A percentile compares a stretch with the other conserved stretches of the same genome.
phyloP scores from a whole-genome alignment of 2,888 invertebrate genomes.

The Calliphora vomitoria region DNA sequence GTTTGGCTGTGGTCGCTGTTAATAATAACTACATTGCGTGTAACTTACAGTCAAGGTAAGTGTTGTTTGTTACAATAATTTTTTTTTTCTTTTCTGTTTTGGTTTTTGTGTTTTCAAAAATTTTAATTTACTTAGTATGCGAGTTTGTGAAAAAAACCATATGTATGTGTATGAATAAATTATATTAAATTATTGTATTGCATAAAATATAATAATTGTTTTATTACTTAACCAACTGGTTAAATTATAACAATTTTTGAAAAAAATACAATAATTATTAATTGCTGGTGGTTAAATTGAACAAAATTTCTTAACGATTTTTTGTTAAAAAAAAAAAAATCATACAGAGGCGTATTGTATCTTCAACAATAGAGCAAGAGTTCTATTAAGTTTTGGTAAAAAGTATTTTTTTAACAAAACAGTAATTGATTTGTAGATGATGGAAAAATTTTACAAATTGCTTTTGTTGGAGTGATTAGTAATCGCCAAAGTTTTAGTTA shows the following conservation, averaged over 20 bases:
- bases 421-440: no score
- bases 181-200: constrained; percentile 49
- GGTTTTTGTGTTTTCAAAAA: neutral
- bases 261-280: constrained; percentile 22
- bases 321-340: neutral
- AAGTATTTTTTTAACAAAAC: no score
- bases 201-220: constrained; percentile 36
- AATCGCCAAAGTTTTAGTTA: no score
- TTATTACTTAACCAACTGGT: constrained; percentile 51
- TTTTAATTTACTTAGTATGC: constrained; percentile 16
- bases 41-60: constrained; percentile 70
- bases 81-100: constrained; percentile 18
- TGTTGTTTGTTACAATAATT: constrained; percentile 29
- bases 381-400: neutral
- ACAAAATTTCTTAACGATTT: constrained; percentile 15
- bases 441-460: no score
- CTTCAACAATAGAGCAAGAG: neutral
- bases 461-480: no score
- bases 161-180: constrained; percentile 38
- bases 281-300: constrained; percentile 12
- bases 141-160: constrained; percentile 29
- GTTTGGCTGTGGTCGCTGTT: constrained; percentile 61
- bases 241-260: constrained; percentile 40
- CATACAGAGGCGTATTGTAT: constrained; percentile 37
- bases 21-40: constrained; percentile 66